phyloP scores from a whole-genome alignment of 2,888 invertebrate genomes.

The Clitarchus hookeri region DNA sequence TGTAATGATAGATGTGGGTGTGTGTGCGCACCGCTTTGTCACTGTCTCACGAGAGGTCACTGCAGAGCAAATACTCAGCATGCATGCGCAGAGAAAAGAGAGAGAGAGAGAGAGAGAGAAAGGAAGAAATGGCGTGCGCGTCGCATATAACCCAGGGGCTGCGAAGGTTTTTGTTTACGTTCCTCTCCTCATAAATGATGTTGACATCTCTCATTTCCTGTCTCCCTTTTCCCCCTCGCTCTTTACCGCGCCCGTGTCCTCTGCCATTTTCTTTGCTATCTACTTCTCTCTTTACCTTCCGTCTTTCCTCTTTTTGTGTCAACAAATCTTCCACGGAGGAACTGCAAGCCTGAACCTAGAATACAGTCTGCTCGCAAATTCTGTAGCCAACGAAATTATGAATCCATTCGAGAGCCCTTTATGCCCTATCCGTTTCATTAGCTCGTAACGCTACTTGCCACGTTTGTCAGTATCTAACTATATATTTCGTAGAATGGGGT shows the following conservation, averaged over 20 bases:
- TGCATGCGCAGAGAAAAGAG: background rate
- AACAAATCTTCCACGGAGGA: background rate
- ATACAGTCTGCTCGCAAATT: background rate
- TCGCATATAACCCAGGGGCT: background rate
- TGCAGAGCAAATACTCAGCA: background rate
- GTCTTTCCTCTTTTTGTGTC: background rate
- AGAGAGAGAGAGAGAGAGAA: background rate
- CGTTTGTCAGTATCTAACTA: too few species aligned
- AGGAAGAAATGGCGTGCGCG: background rate
- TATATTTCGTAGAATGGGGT: too few species aligned
- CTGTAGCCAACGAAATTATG: background rate
- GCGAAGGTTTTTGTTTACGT: background rate
- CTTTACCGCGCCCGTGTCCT: background rate
- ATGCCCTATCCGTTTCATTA: too few species aligned
- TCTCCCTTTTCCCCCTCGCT: background rate
- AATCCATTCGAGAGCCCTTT: too few species aligned
- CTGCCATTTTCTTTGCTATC: background rate
- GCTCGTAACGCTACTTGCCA: too few species aligned
- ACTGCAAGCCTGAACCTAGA: background rate
- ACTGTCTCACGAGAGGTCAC: background rate
- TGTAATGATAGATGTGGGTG: background rate
- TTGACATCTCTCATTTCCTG: constrained; percentile 14
- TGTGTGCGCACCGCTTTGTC: background rate
- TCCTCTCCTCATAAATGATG: background rate
- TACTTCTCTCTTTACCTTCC: background rate